phyloP scores from a whole-genome alignment of 1,140 invertebrate genomes.

The Phocides pigmalion region DNA sequence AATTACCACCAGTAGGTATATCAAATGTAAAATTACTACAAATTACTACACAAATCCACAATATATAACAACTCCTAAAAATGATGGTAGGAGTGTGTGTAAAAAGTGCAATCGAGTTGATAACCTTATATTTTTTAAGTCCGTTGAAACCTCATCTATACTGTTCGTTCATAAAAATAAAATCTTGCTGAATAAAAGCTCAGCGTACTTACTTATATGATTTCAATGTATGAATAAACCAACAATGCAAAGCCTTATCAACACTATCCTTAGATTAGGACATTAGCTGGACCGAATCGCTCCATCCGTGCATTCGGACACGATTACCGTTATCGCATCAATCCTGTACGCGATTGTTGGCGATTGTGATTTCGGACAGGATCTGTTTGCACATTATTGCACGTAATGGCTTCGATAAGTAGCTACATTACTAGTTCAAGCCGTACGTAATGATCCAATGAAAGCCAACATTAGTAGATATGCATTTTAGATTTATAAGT shows the following conservation, averaged over 20 bases:
- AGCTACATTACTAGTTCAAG: background rate
- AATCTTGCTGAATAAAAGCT: too few relatives aligned
- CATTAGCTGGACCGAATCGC: slow-evolving; percentile 13
- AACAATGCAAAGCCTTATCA: background rate
- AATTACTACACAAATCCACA: too few relatives aligned
- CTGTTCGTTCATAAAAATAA: too few relatives aligned
- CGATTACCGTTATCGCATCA: slow-evolving; percentile 17
- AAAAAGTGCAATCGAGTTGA: too few relatives aligned
- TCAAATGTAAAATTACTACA: too few relatives aligned
- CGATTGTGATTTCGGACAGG: slow-evolving; percentile 12
- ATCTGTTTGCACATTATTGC: slow-evolving; percentile 28
- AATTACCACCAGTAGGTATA: too few relatives aligned
- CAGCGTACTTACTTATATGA: background rate
- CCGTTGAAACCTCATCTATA: too few relatives aligned
- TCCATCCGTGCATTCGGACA: slow-evolving; percentile 11
- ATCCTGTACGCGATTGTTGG: slow-evolving; percentile 9
- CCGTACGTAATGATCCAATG: too few relatives aligned
- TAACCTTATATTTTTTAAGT: too few relatives aligned
- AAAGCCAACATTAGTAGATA: background rate
- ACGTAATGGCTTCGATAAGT: background rate
- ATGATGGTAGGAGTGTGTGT: too few relatives aligned
- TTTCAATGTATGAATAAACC: background rate
- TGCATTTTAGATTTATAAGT: background rate
- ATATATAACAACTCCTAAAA: too few relatives aligned
- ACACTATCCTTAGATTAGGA: slow-evolving; percentile 8